Base-by-base conservation (phyloP, 2,797 vertebrate genomes). In the Cichlasoma orientale region DNA sequence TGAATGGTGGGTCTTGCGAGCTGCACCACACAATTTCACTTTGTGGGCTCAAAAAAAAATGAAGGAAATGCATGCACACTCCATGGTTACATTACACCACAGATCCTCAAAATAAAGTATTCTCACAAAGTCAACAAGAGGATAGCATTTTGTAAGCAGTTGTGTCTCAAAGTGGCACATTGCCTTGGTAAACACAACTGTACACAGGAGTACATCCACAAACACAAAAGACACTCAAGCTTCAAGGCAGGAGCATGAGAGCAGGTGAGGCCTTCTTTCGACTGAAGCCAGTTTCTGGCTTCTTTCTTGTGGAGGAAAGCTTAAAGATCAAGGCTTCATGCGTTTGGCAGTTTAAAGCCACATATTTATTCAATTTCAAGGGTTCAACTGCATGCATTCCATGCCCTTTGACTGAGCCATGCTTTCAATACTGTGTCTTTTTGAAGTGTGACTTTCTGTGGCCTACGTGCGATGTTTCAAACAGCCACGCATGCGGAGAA, bases 351-450 rank as follows among this genome's bases (percentile, higher is more conserved):
- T 77, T 88, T 57, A 50, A 78, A 85, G 75, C 59, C 82, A 82
- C 88, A 86, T 77, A 91, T 90, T 92, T 88, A 85, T 89, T 90
- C 66, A 27, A 89, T 90, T 92, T 90, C 75, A 73, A 76, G 82
- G 80, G 74, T 92, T 86, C 71, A 66, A 7, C 72, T 66, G 82
- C 74, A 79, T 91, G 85, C 82, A 90, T 90, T 92, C 88, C 86
- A 83, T 74, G 21, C 47, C 76, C 23, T 66, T 80, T 79, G 55
- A 23, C 75, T 2, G 80, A 81, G 82, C 79, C 50, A 75, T 72
- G 79, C 77, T 88, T 91, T 80, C 73, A 90, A 82, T 82, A 74
- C 78, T 12, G 75, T 41, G 70, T 84, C 59, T 74, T 80, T 87
- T 83, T 89, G 70, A 88, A 79, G 85, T 47, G 50, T 1, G 5